Percentiles rank a stretch among this genome's conserved stretches.
phyloP scores from a whole-genome alignment of 2,113 vertebrate species.

The Corynorhinus townsendii region DNA sequence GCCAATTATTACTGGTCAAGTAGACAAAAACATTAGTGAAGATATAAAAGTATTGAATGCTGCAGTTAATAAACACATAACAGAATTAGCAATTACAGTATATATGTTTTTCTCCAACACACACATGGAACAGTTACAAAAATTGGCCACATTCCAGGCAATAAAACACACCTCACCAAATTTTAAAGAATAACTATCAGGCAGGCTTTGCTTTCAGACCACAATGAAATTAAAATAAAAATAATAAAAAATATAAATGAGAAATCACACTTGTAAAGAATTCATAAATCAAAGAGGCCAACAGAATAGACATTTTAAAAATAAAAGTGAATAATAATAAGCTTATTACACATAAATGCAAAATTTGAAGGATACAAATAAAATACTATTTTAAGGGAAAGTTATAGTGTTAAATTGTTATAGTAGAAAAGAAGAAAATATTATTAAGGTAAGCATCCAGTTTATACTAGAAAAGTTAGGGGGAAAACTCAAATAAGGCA shows the following conservation, averaged over 20 bases:
- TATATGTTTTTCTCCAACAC: background rate
- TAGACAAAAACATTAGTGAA: background rate
- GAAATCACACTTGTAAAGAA: background rate
- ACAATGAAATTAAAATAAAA: slow-evolving; percentile 22
- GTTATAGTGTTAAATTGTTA: background rate
- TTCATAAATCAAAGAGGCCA: background rate
- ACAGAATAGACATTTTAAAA: background rate
- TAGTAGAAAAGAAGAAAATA: background rate
- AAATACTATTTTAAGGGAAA: background rate
- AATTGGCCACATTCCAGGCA: background rate
- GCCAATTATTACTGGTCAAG: background rate
- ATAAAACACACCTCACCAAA: background rate
- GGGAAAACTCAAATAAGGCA: background rate
- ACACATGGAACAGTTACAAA: background rate
- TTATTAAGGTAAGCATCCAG: background rate
- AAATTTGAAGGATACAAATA: background rate
- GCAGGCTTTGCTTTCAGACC: background rate
- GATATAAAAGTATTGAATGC: background rate
- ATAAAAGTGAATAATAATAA: background rate
- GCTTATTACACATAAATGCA: background rate
- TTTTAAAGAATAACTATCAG: background rate
- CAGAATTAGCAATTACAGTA: background rate
- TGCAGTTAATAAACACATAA: background rate
- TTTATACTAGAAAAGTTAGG: background rate
- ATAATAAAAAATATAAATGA: slow-evolving; percentile 30